Evolutionary conservation across 2,113 vertebrate genomes (phyloP).

Genomic region (Entosphenus tridentatus): DNA sequence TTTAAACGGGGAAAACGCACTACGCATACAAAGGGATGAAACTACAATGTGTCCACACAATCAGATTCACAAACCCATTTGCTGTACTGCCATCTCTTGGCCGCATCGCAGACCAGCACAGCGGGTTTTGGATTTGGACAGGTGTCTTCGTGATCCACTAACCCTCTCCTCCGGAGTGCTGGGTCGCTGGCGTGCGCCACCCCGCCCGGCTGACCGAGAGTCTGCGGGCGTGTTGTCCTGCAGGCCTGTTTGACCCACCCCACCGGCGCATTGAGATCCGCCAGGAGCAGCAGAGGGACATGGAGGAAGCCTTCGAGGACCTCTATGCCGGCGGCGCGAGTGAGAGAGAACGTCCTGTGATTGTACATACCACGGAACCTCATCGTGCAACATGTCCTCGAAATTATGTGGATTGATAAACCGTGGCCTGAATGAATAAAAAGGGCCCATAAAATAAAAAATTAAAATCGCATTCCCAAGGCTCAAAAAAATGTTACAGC

Average conservation of each 20-base stretch:
- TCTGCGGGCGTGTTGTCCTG: no score
- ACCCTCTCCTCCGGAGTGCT: no score
- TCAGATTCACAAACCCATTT: no score
- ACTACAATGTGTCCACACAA: no score
- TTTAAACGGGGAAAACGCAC: no score
- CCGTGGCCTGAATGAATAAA: conserved; percentile 5
- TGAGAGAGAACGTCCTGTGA: conserved; percentile 19
- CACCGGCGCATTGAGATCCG: conserved; percentile 32
- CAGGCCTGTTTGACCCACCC: conserved; percentile 38
- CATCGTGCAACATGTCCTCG: conserved; percentile 2
- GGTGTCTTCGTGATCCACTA: no score
- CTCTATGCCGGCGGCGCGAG: conserved; percentile 46
- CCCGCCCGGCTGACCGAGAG: no score
- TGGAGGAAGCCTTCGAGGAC: conserved; percentile 76
- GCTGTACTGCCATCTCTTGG: no score
- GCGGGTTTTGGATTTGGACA: no score
- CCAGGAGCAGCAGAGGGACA: conserved; percentile 52
- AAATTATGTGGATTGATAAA: conserved; percentile 1
- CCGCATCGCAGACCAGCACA: no score
- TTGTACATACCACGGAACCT: not conserved
- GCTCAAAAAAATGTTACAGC: conserved; percentile 4
- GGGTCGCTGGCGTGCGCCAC: no score
- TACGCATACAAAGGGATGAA: no score
- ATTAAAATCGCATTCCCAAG: not conserved
- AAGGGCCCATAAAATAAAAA: conserved; percentile 11